Conservation (phyloP, 2,797 vertebrate genomes). For the Leuciscus waleckii region DNA sequence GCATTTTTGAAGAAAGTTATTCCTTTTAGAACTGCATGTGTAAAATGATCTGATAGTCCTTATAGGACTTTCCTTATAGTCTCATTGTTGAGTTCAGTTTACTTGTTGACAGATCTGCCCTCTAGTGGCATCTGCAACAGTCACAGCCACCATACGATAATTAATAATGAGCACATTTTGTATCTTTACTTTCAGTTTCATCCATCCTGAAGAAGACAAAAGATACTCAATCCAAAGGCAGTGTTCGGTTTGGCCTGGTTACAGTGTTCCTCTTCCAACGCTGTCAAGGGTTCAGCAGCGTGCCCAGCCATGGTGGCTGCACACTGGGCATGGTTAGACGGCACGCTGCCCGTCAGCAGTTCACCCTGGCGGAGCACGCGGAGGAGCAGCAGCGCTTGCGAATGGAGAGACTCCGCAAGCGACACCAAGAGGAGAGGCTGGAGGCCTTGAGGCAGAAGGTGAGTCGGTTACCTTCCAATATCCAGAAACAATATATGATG, state of each 20-base stretch:
- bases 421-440: slow-evolving; percentile 90
- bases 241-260: slow-evolving; percentile 90
- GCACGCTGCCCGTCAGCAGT: slow-evolving; percentile 83
- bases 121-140: slow-evolving; percentile 22
- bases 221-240: slow-evolving; percentile 78
- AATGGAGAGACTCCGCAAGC: slow-evolving; percentile 84
- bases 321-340: slow-evolving; percentile 92
- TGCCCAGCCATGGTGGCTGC: slow-evolving; percentile 94
- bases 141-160: not conserved
- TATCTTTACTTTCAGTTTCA: slow-evolving; percentile 72
- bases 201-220: slow-evolving; percentile 94
- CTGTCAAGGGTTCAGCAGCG: slow-evolving; percentile 97
- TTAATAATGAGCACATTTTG: not conserved
- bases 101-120: slow-evolving; percentile 3
- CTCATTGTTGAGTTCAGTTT: not conserved
- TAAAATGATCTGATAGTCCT: not conserved
- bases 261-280: slow-evolving; percentile 95
- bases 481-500: not conserved
- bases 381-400: slow-evolving; percentile 85
- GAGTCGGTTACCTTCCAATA: slow-evolving; percentile 39
- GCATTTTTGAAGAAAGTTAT: not conserved
- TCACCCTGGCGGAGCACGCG: slow-evolving; percentile 89
- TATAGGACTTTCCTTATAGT: not conserved
- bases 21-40: not conserved
- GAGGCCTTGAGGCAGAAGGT: slow-evolving; percentile 88